Percentiles rank a stretch among this genome's conserved stretches.
These are phyloP conservation scores for Chironex yamaguchii DNA, from an alignment of 30 jellyfish, hydroid and myxozoan genomes.

Conservation along the genomic window DNA sequence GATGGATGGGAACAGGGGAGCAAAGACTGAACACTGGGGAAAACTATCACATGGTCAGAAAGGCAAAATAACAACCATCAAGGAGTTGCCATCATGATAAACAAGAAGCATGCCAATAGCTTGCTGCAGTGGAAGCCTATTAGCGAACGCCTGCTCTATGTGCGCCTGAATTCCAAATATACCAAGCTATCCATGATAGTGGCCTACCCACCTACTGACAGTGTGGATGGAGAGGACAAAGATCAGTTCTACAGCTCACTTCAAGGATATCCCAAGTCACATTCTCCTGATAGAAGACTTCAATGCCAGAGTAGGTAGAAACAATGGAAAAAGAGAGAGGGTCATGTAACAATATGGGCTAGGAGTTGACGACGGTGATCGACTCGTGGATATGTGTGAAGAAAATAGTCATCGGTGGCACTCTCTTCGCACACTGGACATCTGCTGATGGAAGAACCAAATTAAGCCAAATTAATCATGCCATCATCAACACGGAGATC, in stretches of 20 bases:
- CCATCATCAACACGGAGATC: too few relatives aligned
- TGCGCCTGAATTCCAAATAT: neutral
- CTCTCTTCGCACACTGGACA: too few relatives aligned
- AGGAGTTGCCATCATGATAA: neutral
- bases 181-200: neutral
- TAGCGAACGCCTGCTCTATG: slow-evolving; percentile 1
- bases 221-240: neutral
- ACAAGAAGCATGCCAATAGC: neutral
- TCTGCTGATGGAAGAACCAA: too few relatives aligned
- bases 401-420: too few relatives aligned
- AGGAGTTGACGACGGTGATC: neutral
- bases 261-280: neutral
- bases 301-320: neutral
- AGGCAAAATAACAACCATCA: neutral
- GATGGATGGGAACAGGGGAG: neutral
- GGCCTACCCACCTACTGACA: neutral
- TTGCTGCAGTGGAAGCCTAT: neutral
- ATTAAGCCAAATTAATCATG: too few relatives aligned
- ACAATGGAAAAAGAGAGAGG: neutral
- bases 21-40: neutral
- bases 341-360: neutral
- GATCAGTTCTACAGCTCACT: neutral
- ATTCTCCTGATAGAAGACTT: too few relatives aligned
- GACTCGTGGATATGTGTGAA: neutral
- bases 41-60: neutral